phyloP scores from a whole-genome alignment of 1,140 invertebrate species.

The Conus betulinus region DNA sequence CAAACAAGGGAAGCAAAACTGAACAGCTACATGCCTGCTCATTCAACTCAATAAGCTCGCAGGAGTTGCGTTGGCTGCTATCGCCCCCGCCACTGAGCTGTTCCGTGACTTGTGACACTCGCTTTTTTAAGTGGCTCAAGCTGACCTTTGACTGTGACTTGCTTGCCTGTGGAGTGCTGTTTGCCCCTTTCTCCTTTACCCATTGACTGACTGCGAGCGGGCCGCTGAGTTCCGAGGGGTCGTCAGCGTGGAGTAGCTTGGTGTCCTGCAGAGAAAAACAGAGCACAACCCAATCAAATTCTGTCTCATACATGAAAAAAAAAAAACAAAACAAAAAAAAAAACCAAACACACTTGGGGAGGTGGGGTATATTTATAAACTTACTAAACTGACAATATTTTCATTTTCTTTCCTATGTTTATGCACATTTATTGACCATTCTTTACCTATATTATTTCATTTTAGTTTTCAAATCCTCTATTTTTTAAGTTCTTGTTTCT shows the following conservation, averaged over 20 bases:
- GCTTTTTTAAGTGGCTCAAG: conserved; percentile 56
- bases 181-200: conserved; percentile 53
- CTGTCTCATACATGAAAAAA: too few species aligned
- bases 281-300: too few species aligned
- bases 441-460: too few species aligned
- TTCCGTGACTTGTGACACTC: conserved; percentile 61
- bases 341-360: too few species aligned
- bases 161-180: conserved; percentile 40
- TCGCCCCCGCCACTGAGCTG: conserved; percentile 55
- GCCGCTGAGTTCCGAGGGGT: conserved; percentile 16
- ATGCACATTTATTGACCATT: too few species aligned
- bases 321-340: too few species aligned
- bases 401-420: too few species aligned
- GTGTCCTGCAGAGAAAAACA: not conserved
- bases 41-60: conserved; percentile 66
- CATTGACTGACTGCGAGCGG: conserved; percentile 64
- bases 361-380: too few species aligned
- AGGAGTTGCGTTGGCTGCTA: conserved; percentile 63
- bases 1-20: conserved; percentile 38
- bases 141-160: conserved; percentile 54
- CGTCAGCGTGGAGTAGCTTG: conserved; percentile 6
- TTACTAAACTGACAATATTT: too few species aligned
- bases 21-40: conserved; percentile 63
- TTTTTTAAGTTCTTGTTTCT: too few species aligned
- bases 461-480: too few species aligned